phyloP scores from a whole-genome alignment of 64 coral and sea anemone species.

The Porites lutea region DNA sequence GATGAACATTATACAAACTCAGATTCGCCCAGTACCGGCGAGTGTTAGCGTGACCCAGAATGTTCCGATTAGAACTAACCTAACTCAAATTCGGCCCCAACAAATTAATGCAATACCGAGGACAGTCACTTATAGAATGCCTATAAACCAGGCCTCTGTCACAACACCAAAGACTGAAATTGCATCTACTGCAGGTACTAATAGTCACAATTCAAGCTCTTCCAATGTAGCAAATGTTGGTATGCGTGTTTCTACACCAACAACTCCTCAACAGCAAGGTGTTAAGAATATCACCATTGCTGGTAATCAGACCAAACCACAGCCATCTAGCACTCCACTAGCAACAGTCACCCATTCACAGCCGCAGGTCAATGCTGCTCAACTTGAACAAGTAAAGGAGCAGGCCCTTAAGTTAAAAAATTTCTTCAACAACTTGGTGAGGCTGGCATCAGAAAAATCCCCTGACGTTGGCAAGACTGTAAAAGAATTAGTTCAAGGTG shows the following conservation, averaged over 20 bases:
- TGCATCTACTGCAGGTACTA: constrained; percentile 7
- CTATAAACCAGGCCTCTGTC: constrained; percentile 46
- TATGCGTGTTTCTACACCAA: constrained; percentile 18
- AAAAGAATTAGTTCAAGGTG: constrained; percentile 95
- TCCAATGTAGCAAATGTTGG: constrained; percentile 13
- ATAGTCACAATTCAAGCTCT: constrained; percentile 26
- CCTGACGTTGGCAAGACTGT: constrained; percentile 91
- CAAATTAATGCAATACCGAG: constrained; percentile 64
- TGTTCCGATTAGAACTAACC: constrained; percentile 62
- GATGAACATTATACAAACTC: constrained; percentile 45
- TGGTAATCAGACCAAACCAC: constrained; percentile 17
- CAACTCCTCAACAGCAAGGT: neutral
- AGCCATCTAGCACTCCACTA: constrained; percentile 15
- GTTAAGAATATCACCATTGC: constrained; percentile 23
- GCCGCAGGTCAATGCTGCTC: constrained; percentile 65
- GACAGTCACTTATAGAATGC: constrained; percentile 62
- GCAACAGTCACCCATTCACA: constrained; percentile 42
- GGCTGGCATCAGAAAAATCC: constrained; percentile 94
- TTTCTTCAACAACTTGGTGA: constrained; percentile 90
- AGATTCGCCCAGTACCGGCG: constrained; percentile 50
- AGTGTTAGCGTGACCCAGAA: constrained; percentile 43
- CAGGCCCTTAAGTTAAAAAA: constrained; percentile 87
- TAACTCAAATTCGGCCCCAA: constrained; percentile 62
- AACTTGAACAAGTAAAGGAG: constrained; percentile 85
- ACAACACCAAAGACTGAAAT: constrained; percentile 40